A percentile compares a stretch with the other conserved stretches of the same genome.
Evolutionary conservation across 1,140 invertebrate species (phyloP).

Genomic region (Conopomorpha cramerella): DNA sequence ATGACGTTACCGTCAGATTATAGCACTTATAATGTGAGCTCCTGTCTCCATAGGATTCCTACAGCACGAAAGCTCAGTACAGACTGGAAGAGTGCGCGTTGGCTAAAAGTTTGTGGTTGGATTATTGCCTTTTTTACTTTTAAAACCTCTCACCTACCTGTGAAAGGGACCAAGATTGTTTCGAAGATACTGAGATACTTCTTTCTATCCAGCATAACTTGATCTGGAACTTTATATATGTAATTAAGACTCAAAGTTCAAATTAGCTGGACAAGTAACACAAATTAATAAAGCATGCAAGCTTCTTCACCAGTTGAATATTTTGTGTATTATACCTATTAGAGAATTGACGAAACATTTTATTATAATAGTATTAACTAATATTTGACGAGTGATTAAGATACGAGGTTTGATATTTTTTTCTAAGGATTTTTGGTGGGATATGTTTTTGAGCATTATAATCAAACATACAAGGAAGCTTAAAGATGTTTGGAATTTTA

Average conservation of each 20-base stretch:
- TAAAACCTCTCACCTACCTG: slow-evolving; percentile 45
- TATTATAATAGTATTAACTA: slow-evolving; percentile 12
- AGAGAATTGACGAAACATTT: slow-evolving; percentile 53
- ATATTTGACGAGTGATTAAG: neutral
- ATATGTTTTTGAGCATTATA: too few species aligned
- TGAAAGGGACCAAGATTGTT: slow-evolving; percentile 29
- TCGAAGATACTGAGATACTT: too few species aligned
- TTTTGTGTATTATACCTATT: slow-evolving; percentile 55
- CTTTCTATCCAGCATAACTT: too few species aligned
- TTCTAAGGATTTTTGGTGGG: too few species aligned
- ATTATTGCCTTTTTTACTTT: slow-evolving; percentile 57
- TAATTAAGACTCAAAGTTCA: slow-evolving; percentile 11
- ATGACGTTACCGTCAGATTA: slow-evolving; percentile 58
- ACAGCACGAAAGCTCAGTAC: too few species aligned
- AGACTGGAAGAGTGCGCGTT: too few species aligned
- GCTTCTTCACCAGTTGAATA: slow-evolving; percentile 55
- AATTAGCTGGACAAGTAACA: slow-evolving; percentile 16
- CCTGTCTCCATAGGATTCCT: too few species aligned
- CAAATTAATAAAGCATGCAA: slow-evolving; percentile 50
- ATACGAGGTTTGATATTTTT: neutral
- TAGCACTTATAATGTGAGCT: too few species aligned
- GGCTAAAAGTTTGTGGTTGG: slow-evolving; percentile 45
- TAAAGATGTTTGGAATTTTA: too few species aligned
- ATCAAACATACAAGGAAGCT: too few species aligned
- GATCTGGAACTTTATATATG: too few species aligned